Evolutionary conservation across 2,888 invertebrate species (phyloP), one percentile per base, ranked within the genome.

Genomic region (Pediacus dermestoides): DNA sequence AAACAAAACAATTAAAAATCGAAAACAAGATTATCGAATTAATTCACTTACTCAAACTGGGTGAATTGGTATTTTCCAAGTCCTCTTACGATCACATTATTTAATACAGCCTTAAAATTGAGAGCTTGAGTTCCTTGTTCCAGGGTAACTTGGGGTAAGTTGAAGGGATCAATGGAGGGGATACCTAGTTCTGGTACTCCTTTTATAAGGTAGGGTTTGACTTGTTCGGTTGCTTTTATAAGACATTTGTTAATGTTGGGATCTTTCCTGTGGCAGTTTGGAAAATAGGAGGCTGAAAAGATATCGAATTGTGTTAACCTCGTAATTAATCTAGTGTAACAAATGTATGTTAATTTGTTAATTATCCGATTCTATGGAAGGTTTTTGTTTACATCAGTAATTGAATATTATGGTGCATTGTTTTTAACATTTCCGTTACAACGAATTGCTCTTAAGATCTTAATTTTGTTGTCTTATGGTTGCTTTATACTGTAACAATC

Each of bases 131-230:
- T 46, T 15, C 51, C 50, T 27, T 53, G 53, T 22, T 53, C 44
- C 12, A 58, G 30, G 12, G 47, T 48, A 11, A 63, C 42, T 46
- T 59, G 42, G 10, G 55, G 46, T 31, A 60, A 30, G 15, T 49
- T 15, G 36, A 63, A 37, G 9, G 66, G 66, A 7, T 66, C 63
- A 26, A 67, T 49, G 14, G 60, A 39, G 3, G 61, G 58, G 7
- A 68, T 33, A 23, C 58, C 52, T 44, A 69, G 48, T 38, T 63
- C 62, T 1, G 64, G 64, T 26, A 66, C 53, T 2, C 68, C 68
- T 39, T 57, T 53, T 21, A 50, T 40, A 3, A 66, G 40, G 28
- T 52, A 46, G 0, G 64, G 61, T 16, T 44, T 52, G 2, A 61
- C 35, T 7, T 32, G 46, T 34, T 59, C 51, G 10, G 59, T 40